These are phyloP conservation scores for Orchestes rusci DNA, from an alignment of 2,888 invertebrate genomes.

Conservation along the genomic window DNA sequence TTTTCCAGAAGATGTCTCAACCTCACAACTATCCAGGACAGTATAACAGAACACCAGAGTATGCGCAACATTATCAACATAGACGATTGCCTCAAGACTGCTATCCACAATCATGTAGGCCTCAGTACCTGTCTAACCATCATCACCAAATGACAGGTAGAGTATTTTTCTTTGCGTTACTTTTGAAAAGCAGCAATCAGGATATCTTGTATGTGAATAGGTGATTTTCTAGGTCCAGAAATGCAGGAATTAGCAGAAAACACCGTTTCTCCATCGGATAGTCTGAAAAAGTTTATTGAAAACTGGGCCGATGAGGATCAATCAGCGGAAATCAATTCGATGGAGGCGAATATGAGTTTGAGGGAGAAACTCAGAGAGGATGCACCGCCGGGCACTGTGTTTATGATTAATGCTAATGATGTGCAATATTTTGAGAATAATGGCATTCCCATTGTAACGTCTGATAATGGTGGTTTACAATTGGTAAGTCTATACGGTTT, in stretches of 20 bases:
- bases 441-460: constrained; percentile 30
- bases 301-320: constrained; percentile 40
- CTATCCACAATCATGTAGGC: constrained; percentile 7
- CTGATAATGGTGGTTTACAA: constrained; percentile 29
- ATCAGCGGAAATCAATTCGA: constrained; percentile 28
- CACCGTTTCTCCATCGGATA: constrained; percentile 32
- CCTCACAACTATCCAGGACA: constrained; percentile 13
- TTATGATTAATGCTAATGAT: constrained; percentile 34
- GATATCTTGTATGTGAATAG: too few relatives aligned
- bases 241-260: constrained; percentile 33
- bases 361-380: constrained; percentile 28
- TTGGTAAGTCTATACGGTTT: too few relatives aligned
- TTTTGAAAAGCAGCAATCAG: too few relatives aligned
- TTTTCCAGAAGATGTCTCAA: constrained; percentile 15
- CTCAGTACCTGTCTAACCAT: constrained; percentile 13
- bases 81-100: constrained; percentile 24
- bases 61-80: constrained; percentile 38
- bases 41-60: constrained; percentile 28
- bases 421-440: constrained; percentile 35
- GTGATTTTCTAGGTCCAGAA: constrained; percentile 31
- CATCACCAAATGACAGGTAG: constrained; percentile 22
- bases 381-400: constrained; percentile 29
- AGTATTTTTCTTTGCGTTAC: too few relatives aligned
- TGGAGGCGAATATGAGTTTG: constrained; percentile 23
- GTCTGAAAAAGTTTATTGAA: constrained; percentile 39